Percentiles rank a stretch among this genome's conserved stretches.
Evolutionary conservation across 1,140 invertebrate species (phyloP).

Genomic region (Lepidurus couesii): DNA sequence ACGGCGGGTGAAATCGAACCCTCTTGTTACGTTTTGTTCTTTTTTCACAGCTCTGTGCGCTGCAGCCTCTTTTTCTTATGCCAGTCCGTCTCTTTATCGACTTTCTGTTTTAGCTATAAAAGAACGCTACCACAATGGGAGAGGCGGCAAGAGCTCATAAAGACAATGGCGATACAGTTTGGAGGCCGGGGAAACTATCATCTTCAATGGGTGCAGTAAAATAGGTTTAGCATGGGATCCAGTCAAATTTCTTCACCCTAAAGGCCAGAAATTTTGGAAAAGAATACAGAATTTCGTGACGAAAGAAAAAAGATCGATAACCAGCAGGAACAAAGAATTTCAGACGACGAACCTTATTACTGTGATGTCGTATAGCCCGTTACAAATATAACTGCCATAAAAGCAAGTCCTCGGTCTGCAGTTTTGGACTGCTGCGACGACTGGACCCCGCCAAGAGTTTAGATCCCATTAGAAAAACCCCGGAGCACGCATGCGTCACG

Average conservation of each 20-base stretch:
- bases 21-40: constrained; percentile 19
- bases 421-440: neutral
- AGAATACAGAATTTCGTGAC: no score
- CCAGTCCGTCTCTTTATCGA: neutral
- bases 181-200: neutral
- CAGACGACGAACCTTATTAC: no score
- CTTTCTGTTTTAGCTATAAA: constrained; percentile 9
- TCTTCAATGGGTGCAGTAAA: neutral
- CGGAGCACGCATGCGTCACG: neutral
- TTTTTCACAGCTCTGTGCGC: neutral
- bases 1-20: neutral
- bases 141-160: neutral
- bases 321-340: no score
- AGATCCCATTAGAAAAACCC: neutral
- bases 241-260: neutral
- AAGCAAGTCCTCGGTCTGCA: neutral
- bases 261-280: neutral
- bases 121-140: neutral
- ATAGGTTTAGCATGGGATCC: neutral
- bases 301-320: no score
- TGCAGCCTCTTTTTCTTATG: neutral
- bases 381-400: no score
- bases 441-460: neutral
- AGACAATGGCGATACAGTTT: neutral
- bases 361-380: no score